These are phyloP conservation scores for Megamerina dolium DNA, from an alignment of 2,888 invertebrate genomes.

Conservation along the genomic window DNA sequence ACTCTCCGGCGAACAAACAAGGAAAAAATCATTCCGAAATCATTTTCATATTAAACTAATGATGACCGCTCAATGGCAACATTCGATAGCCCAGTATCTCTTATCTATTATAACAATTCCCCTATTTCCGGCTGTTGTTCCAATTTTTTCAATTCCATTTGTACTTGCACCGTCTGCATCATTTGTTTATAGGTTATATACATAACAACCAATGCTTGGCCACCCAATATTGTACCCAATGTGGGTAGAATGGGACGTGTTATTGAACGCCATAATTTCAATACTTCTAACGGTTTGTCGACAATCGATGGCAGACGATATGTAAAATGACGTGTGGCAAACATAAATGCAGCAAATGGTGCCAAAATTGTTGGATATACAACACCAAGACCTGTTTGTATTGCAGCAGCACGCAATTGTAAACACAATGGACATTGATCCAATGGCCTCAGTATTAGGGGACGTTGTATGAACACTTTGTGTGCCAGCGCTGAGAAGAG, in stretches of 20 bases:
- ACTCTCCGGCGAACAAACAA: too few species aligned
- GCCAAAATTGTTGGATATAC: slow-evolving; percentile 59
- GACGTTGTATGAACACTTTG: slow-evolving; percentile 54
- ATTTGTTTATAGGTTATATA: slow-evolving; percentile 59
- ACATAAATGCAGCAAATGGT: slow-evolving; percentile 57
- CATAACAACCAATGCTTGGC: slow-evolving; percentile 55
- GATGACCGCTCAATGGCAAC: too few species aligned
- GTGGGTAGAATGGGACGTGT: slow-evolving; percentile 54
- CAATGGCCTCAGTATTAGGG: slow-evolving; percentile 54
- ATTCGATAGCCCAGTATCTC: too few species aligned
- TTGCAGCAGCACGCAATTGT: slow-evolving; percentile 55
- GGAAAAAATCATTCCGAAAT: too few species aligned
- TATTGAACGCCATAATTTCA: slow-evolving; percentile 53
- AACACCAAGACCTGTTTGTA: slow-evolving; percentile 54
- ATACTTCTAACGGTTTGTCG: slow-evolving; percentile 53
- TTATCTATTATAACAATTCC: too few species aligned
- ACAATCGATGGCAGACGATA: slow-evolving; percentile 59
- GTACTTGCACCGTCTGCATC: slow-evolving; percentile 42
- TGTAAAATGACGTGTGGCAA: slow-evolving; percentile 59
- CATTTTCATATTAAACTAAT: too few species aligned
- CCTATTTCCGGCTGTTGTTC: slow-evolving; percentile 34
- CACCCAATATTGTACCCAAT: slow-evolving; percentile 50
- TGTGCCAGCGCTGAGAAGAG: slow-evolving; percentile 54
- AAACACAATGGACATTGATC: slow-evolving; percentile 60
- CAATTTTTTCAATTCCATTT: slow-evolving; percentile 34